Evolutionary conservation across 2,113 vertebrate genomes (phyloP), one percentile per base, ranked within the genome.

Genomic region (Brachionichthys hirsutus): DNA sequence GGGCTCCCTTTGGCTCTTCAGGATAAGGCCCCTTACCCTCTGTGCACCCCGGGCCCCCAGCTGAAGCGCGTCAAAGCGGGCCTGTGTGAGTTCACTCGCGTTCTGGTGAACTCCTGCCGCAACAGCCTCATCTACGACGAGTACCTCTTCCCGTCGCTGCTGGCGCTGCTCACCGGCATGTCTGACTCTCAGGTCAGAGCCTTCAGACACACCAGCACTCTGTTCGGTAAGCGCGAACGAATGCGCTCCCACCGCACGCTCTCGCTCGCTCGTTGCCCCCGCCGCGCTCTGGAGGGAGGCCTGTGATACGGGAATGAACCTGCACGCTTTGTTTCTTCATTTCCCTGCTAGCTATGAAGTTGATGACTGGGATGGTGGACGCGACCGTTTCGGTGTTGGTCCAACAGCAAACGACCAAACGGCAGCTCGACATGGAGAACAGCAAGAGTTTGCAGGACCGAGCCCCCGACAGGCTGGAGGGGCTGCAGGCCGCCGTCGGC

Each of bases 101-200:
- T 85, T 3, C 67, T 96, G 75, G 91, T 94, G 41, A 85, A 14
- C 24, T 90, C 85, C 16, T 93, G 92, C 70, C 91, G 75, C 53
- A 91, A 94, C 51, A 90, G 88, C 66, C 45, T 93, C 2, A 55
- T 96, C n/a, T 95, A 91, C 18, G 92, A 95, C 0, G 93, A 93
- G 30, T 90, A 88, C 65, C 89, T 94, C 15, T 91, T 95, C 84
- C 90, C 91, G 3, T 74, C 88, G 2, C 80, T 95, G 54, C 83
- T 95, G 61, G 84, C 92, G 0, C 74, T 96, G 67, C 92, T 97
- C 75, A 93, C 92, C 0, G 92, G 94, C 36, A 85, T 97, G 45
- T 91, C 95, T 0, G 94, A 96, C 86, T 96, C 94, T 0, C 94
- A 95, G 72, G 93, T 97, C 66, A 88, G 94, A 11, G 93, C 94